These are phyloP conservation scores for Erpornis zantholeuca DNA, from an alignment of 2,113 vertebrate species.

Conservation along the genomic window DNA sequence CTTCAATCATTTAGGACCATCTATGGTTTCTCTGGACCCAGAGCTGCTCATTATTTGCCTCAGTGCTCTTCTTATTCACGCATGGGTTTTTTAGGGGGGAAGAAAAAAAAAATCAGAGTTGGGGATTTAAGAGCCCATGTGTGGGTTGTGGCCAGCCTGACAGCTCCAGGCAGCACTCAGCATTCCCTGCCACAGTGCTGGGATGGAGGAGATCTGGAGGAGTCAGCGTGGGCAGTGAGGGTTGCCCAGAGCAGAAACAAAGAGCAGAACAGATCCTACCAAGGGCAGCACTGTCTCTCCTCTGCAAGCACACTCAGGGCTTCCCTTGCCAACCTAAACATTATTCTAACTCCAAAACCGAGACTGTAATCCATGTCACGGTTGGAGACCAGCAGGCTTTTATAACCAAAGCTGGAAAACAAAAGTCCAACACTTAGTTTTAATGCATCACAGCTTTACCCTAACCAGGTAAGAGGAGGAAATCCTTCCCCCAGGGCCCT, in stretches of 20 bases:
- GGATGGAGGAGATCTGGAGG: neutral
- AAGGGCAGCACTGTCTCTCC: neutral
- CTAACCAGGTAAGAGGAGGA: neutral
- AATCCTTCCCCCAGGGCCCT: neutral
- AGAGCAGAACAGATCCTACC: neutral
- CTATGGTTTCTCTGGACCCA: neutral
- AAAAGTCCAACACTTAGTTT: neutral
- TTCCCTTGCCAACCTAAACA: constrained; percentile 40
- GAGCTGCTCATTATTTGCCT: neutral
- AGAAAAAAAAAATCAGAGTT: neutral
- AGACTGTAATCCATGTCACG: neutral
- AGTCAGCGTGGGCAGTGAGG: accelerated
- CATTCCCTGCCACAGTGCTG: accelerated
- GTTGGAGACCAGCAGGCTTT: neutral
- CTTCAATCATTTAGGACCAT: constrained; percentile 21
- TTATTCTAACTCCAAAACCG: neutral
- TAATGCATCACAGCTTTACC: neutral
- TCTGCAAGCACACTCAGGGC: neutral
- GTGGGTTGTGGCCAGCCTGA: neutral
- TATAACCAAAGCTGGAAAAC: constrained; percentile 15
- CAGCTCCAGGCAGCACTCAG: neutral
- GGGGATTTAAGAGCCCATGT: neutral
- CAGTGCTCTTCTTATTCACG: accelerated
- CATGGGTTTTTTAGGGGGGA: accelerated
- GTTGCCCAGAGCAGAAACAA: neutral